Percentiles rank a stretch among this genome's conserved stretches.
Evolutionary conservation across 2,888 invertebrate species (phyloP).

Genomic region (Yponomeuta plumbellus): DNA sequence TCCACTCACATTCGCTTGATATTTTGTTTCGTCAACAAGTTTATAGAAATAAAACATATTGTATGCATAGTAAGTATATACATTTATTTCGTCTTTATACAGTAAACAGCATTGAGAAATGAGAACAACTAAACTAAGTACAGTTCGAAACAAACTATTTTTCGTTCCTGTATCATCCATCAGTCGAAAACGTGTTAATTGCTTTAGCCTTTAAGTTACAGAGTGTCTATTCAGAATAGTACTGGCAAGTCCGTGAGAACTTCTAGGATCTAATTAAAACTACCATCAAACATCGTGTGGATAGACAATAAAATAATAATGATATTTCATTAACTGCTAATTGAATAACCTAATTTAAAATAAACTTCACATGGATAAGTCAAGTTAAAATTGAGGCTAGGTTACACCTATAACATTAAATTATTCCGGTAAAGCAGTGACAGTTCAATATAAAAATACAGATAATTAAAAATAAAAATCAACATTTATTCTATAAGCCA

Average conservation of each 20-base stretch:
- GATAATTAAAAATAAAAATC: conserved; percentile 8
- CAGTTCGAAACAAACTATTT: neutral
- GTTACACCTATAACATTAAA: neutral
- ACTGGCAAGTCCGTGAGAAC: neutral
- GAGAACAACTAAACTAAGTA: conserved; percentile 30
- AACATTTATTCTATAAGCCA: conserved; percentile 2
- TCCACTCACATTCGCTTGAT: too few relatives aligned
- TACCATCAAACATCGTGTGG: neutral
- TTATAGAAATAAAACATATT: neutral
- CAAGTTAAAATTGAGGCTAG: neutral
- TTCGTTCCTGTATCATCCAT: conserved; percentile 11
- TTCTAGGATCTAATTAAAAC: neutral
- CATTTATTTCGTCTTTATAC: conserved; percentile 44
- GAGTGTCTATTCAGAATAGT: neutral
- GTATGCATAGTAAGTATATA: conserved; percentile 37
- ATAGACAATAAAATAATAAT: neutral
- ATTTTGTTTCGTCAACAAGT: too few relatives aligned
- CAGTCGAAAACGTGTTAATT: conserved; percentile 3
- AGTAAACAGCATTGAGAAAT: conserved; percentile 36
- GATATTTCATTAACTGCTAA: neutral
- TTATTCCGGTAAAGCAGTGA: neutral
- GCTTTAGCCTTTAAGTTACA: neutral
- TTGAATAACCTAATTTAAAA: neutral
- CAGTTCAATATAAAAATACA: neutral
- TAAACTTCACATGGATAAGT: neutral